Evolutionary conservation across 2,797 vertebrate genomes (phyloP), one percentile per base, ranked within the genome.

Genomic region (Sylvia borin): DNA sequence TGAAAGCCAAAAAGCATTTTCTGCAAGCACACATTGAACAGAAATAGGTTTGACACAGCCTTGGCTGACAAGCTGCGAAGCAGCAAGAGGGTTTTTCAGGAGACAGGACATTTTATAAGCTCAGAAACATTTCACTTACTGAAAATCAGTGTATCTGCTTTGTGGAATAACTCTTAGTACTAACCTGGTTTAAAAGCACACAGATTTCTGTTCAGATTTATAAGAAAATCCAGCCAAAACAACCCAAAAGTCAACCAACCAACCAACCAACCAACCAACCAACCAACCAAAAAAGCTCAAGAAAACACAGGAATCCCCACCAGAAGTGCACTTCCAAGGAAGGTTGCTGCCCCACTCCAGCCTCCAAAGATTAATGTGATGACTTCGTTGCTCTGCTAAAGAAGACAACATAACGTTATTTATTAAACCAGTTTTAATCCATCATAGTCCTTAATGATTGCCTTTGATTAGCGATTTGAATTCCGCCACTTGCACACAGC

Each of bases 381-480:
- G 16, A 55, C 25, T 45, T 27, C 17, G 29, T 66, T 54, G 60
- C 53, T 77, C 45, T 27, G 20, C 51, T 92, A 51, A 86, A 77
- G 18, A 95, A 53, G 32, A 90, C 74, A 62, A 77, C 27, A 31
- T 62, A 58, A 68, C n/a, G 70, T 78, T 82, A 76, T 87, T 95
- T 88, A 91, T 88, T 73, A 77, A 85, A 70, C 31, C 16, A 25
- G 16, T 61, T 84, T 79, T 48, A 86, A 93, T 78, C 61, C 67
- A 92, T 92, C 66, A 19, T 22, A 86, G 78, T 71, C 61, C 32
- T 26, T n/a, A 93, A 77, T 0, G 1, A 67, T 53, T 32, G 68
- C 1, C 38, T 92, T 86, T 92, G 67, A 96, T 95, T 81, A 92
- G 82, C 75, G 64, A 72, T 85, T 93, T 94, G 80, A 89, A 91